Base-by-base conservation (phyloP, 2,888 invertebrate genomes). In the Sicus ferrugineus region DNA sequence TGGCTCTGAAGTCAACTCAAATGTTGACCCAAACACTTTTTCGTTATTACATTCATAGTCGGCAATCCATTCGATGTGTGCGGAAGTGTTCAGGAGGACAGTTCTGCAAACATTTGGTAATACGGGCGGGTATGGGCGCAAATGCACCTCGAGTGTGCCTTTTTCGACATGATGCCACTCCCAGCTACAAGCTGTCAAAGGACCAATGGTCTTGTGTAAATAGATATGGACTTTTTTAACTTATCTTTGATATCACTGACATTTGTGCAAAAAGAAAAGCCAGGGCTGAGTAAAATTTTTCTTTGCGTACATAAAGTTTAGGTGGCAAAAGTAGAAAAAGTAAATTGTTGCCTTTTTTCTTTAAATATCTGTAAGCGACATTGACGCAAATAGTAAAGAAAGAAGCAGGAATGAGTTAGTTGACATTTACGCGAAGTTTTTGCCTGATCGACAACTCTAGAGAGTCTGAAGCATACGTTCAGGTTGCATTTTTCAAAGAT, bases 21-120 rank as follows among this genome's bases (percentile, higher is more conserved):
- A 31, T 64, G 64, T 64, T 64, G 64, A 64, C 50, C 21, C 30
- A 31, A 64, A 48, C 48, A 50, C 50, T 64, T 34, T 50, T 52
- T 64, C 30, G 23, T 52, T 64, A 50, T 30, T 21, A 64, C 34
- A 50, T 61, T 50, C 52, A 54, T 54, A 21, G 21, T 4, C 21
- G 54, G 9, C 23, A 9, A 3, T 14, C 14, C 28, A 54, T n/a
- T n/a, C 4, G 42, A 42, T 38, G 42, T n/a, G 4, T n/a, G 42
- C 42, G 42, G 42, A 4, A 23, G 2, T 11, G 28, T 9, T 5
- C 9, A 0, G 1, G 16, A 52, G 52, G 6, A 28, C 2, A 1
- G 23, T 11, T 3, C 23, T 23, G 23, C 26, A 28, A 42, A 42
- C 42, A 42, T 42, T 42, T 42, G 26, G 23, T 23, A 23, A 16